Evolutionary conservation across 2,888 invertebrate species (phyloP).

Genomic region (Limnephilus rhombicus): DNA sequence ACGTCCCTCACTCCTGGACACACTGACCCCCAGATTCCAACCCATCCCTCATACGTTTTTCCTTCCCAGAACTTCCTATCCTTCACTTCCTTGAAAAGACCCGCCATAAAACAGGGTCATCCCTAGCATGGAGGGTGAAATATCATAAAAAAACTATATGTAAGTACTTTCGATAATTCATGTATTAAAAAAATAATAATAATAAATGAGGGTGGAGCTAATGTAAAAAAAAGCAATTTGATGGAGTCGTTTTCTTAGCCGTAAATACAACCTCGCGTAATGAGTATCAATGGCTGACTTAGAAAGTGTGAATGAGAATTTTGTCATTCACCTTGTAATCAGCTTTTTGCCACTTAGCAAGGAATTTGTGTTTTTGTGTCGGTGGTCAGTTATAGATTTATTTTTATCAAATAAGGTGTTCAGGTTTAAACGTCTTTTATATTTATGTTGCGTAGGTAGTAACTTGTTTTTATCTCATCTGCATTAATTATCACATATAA

Average conservation of each 20-base stretch:
- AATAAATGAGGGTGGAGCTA: too few relatives aligned
- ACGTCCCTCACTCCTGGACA: too few relatives aligned
- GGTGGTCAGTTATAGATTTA: background rate
- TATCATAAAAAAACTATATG: too few relatives aligned
- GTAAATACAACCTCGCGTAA: background rate
- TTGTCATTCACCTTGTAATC: background rate
- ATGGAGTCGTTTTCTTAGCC: background rate
- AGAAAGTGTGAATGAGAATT: background rate
- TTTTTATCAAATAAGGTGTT: background rate
- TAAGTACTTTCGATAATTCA: too few relatives aligned
- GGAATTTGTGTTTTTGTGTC: background rate
- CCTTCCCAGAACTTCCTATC: too few relatives aligned
- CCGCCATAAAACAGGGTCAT: too few relatives aligned
- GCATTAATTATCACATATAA: background rate
- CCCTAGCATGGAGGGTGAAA: too few relatives aligned
- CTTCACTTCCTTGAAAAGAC: too few relatives aligned
- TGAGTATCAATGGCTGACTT: background rate
- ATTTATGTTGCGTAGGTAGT: background rate
- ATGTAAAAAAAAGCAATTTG: too few relatives aligned
- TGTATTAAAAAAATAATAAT: too few relatives aligned
- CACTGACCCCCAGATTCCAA: too few relatives aligned
- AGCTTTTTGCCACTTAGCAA: background rate
- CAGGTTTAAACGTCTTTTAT: background rate
- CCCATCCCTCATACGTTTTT: too few relatives aligned
- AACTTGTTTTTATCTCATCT: background rate